Conservation (phyloP, 2,113 vertebrate genomes). For the Ammodramus savannarum region DNA sequence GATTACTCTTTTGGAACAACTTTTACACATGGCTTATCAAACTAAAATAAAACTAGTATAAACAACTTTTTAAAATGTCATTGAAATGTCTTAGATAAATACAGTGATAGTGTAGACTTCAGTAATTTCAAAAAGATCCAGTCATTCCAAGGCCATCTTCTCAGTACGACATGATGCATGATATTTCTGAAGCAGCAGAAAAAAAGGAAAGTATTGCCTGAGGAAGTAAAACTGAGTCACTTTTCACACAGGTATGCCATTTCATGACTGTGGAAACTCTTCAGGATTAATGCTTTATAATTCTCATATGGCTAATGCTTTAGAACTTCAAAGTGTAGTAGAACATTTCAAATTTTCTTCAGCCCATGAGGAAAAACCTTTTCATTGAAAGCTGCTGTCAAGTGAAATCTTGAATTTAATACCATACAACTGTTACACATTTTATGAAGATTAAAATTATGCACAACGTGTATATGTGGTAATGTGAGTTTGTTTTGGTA, state of each 20-base stretch:
- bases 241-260: slow-evolving; percentile 74
- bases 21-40: neutral
- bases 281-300: slow-evolving; percentile 80
- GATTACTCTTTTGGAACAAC: neutral
- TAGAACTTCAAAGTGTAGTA: slow-evolving; percentile 79
- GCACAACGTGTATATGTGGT: slow-evolving; percentile 43
- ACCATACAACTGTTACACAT: slow-evolving; percentile 66
- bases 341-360: slow-evolving; percentile 78
- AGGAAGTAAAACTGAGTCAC: slow-evolving; percentile 71
- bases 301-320: slow-evolving; percentile 73
- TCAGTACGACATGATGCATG: slow-evolving; percentile 59
- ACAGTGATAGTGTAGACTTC: slow-evolving; percentile 10
- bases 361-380: slow-evolving; percentile 75
- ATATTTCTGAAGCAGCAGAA: slow-evolving; percentile 69
- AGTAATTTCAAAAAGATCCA: slow-evolving; percentile 62
- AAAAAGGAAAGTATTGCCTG: slow-evolving; percentile 66
- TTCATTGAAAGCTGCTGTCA: slow-evolving; percentile 75
- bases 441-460: slow-evolving; percentile 75
- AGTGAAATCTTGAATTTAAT: slow-evolving; percentile 71
- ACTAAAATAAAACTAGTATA: slow-evolving; percentile 10
- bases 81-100: slow-evolving; percentile 47
- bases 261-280: slow-evolving; percentile 76
- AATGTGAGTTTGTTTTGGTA: neutral
- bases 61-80: slow-evolving; percentile 46
- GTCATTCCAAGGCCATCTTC: slow-evolving; percentile 60